Evolutionary conservation across 2,888 invertebrate species (phyloP).

Genomic region (Clepsis dumicolana): DNA sequence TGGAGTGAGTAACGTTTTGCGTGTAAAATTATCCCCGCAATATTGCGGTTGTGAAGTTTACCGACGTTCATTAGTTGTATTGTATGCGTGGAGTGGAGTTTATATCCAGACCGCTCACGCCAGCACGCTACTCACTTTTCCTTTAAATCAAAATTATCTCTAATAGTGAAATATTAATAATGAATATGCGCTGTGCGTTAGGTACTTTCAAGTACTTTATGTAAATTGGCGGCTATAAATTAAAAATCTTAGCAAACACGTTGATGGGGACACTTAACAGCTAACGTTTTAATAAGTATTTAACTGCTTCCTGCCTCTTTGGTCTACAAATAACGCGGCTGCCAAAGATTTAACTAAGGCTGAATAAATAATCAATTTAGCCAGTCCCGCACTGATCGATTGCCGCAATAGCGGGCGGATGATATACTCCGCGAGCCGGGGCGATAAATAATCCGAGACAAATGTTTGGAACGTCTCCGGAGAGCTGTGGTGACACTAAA

Average conservation of each 20-base stretch:
- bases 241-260: constrained; percentile 62
- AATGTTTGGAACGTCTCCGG: constrained; percentile 83
- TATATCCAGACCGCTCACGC: not conserved
- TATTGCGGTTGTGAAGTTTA: constrained; percentile 55
- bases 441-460: constrained; percentile 85
- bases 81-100: constrained; percentile 50
- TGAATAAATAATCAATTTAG: constrained; percentile 84
- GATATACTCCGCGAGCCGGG: constrained; percentile 80
- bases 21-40: constrained; percentile 58
- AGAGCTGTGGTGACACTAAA: constrained; percentile 85
- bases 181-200: not conserved
- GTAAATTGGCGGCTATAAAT: constrained; percentile 49
- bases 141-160: not conserved
- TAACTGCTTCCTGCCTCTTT: constrained; percentile 75
- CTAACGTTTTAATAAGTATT: constrained; percentile 69
- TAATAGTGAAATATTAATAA: not conserved
- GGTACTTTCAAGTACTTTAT: not conserved
- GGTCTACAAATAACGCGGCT: constrained; percentile 78
- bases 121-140: constrained; percentile 2
- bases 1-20: constrained; percentile 57
- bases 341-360: constrained; percentile 79
- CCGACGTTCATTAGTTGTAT: constrained; percentile 54
- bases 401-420: constrained; percentile 83
- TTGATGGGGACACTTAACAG: constrained; percentile 56
- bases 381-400: constrained; percentile 81